phyloP scores from a whole-genome alignment of 2,888 invertebrate genomes.

The Phaedon cochleariae region DNA sequence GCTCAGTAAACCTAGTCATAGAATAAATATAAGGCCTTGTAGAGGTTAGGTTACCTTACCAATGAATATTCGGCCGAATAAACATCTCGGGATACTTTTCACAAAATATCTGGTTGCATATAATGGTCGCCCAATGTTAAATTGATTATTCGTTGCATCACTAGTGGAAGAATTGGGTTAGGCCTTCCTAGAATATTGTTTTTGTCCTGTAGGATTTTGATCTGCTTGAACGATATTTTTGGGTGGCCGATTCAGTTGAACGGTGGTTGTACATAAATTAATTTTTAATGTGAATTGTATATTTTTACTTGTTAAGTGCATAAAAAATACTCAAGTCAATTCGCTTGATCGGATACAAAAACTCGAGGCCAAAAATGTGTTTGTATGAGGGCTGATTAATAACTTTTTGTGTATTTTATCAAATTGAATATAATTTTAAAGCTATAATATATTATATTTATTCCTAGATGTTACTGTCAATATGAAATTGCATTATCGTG shows the following conservation, averaged over 20 bases:
- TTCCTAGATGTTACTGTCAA: constrained; percentile 33
- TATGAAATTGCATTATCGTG: constrained; percentile 22
- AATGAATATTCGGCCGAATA: neutral
- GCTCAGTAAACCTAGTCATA: too few relatives aligned
- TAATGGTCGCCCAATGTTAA: too few relatives aligned
- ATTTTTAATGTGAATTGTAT: constrained; percentile 36
- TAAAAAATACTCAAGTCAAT: constrained; percentile 48
- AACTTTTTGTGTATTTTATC: constrained; percentile 41
- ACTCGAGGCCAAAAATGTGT: constrained; percentile 48
- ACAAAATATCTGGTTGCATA: too few relatives aligned
- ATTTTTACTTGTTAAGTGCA: constrained; percentile 34
- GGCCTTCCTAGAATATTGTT: too few relatives aligned
- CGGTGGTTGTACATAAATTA: constrained; percentile 34
- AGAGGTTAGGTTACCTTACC: too few relatives aligned
- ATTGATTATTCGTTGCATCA: too few relatives aligned
- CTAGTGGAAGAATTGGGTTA: too few relatives aligned
- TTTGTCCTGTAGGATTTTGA: too few relatives aligned
- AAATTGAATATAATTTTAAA: constrained; percentile 40
- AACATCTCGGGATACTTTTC: too few relatives aligned
- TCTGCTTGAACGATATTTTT: too few relatives aligned
- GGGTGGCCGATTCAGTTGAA: neutral
- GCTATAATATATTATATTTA: constrained; percentile 39
- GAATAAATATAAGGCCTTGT: too few relatives aligned
- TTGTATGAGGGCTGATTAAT: constrained; percentile 36
- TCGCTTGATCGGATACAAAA: constrained; percentile 34